Base-by-base conservation (phyloP, 2,113 vertebrate genomes). In the Dryoscopus gambensis region DNA sequence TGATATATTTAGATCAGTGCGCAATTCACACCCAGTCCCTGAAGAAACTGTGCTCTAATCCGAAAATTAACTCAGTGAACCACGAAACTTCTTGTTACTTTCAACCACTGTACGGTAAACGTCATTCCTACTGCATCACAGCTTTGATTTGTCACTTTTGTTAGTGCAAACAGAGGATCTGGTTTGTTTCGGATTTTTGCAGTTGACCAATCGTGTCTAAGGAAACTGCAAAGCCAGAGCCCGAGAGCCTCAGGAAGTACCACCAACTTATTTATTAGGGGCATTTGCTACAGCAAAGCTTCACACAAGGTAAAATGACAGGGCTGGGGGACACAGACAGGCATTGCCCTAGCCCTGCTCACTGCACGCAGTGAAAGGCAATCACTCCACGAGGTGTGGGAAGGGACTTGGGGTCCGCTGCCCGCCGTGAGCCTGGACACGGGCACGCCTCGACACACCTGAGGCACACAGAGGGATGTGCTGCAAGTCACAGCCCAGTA, bases 61-160 rank as follows among this genome's bases (percentile, higher is more conserved):
- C 57, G 80, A 76, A 95, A 96, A 93, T 84, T 87, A 82, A 57
- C 59, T 77, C 40, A 0, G 53, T 19, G 76, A 95, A 78, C 86
- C 96, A 59, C 53, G 84, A 82, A 96, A 93, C 83, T 95, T 96
- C 93, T 84, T 57, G 56, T 73, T 95, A 93, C 88, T 92, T 94
- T 89, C 71, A 92, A 83, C 75, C 77, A 56, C 56, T 21, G 44
- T 28, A 84, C 31, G 37, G 68, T 37, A 84, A 94, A 90, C 20
- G 71, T 74, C 93, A 84, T 78, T 77, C 47, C 82, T 40, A 5
- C 59, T 17, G 56, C 47, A 90, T 52, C 73, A 31, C 74, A 21
- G 39, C 79, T 40, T 37, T 10, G 33, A n/a, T 73, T 81, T 67
- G 71, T 59, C 85, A 71, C 88, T 94, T 86, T 46, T 4, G 50